A percentile compares a stretch with the other conserved stretches of the same genome.
phyloP scores from a whole-genome alignment of 92 coral and sea anemone genomes.

The Micromussa lordhowensis region DNA sequence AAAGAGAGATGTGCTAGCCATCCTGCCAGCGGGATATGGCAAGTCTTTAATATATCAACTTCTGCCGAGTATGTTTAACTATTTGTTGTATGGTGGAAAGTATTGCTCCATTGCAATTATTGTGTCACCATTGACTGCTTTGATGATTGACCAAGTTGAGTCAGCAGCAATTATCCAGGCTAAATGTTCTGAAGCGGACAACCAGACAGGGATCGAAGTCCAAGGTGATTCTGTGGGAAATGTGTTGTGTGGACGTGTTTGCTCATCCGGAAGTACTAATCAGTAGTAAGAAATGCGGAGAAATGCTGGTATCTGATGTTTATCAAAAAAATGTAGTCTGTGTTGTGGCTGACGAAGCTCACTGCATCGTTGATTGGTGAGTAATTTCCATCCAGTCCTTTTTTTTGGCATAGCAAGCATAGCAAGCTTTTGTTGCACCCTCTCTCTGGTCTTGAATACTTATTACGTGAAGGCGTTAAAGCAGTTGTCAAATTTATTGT shows the following conservation, averaged over 20 bases:
- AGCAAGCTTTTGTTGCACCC: no score
- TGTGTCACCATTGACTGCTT: constrained; percentile 27
- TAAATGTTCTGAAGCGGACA: constrained; percentile 19
- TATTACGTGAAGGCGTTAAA: no score
- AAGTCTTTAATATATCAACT: constrained; percentile 12
- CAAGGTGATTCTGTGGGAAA: constrained; percentile 7
- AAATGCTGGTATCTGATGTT: constrained; percentile 27
- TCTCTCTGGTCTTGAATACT: no score
- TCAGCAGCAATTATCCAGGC: neutral
- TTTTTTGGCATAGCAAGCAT: no score
- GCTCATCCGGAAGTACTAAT: constrained; percentile 17
- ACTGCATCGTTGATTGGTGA: constrained; percentile 31
- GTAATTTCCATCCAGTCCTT: neutral
- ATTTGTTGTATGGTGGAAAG: constrained; percentile 15
- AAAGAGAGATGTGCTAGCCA: constrained; percentile 32
- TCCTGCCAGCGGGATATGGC: constrained; percentile 53
- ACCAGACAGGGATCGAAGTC: constrained; percentile 1
- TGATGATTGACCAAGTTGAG: no score
- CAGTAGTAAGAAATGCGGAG: constrained; percentile 35
- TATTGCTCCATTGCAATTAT: neutral
- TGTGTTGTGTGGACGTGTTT: constrained; percentile 20
- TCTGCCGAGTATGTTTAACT: neutral
- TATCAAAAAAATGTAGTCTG: constrained; percentile 33
- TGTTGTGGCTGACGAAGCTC: constrained; percentile 49
- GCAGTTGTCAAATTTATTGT: no score